Percentiles rank a stretch among this genome's conserved stretches.
These are phyloP conservation scores for Lampris megalopsis DNA, from an alignment of 2,113 vertebrate species.

Conservation along the genomic window DNA sequence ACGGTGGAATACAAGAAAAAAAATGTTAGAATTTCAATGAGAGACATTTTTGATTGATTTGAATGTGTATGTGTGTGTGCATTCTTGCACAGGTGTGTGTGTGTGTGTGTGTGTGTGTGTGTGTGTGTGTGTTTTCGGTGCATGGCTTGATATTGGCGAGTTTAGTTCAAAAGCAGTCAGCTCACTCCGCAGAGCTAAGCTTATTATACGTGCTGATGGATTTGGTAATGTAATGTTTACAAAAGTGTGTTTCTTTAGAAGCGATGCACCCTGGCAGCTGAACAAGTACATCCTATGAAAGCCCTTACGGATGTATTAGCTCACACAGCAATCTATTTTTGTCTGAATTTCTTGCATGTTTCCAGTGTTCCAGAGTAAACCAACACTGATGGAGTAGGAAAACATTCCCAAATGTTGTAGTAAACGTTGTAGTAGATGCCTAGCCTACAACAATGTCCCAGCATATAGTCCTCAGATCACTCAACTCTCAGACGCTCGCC, in stretches of 20 bases:
- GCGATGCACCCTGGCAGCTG: conserved; percentile 4
- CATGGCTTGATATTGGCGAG: conserved; percentile 22
- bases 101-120: background rate
- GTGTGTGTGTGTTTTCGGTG: conserved; percentile 16
- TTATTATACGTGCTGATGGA: conserved; percentile 32
- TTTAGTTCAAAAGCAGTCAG: conserved; percentile 6
- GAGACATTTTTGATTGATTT: background rate
- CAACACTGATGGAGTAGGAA: conserved; percentile 1
- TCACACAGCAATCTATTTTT: conserved; percentile 22
- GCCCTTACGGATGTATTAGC: conserved; percentile 23
- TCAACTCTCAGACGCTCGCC: background rate
- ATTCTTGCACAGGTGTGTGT: background rate
- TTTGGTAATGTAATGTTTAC: conserved; percentile 43
- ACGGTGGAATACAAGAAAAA: background rate
- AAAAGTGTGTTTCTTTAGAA: conserved; percentile 6
- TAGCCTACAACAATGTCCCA: conserved; percentile 8
- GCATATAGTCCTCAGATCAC: conserved; percentile 15
- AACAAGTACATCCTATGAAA: background rate
- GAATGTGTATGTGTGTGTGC: conserved; percentile 9
- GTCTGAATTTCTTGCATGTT: background rate
- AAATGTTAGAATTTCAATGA: background rate
- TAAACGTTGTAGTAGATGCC: too few species aligned
- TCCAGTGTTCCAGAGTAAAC: conserved; percentile 32
- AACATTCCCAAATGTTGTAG: conserved; percentile 20
- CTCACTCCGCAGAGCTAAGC: conserved; percentile 17